Percentiles rank a stretch among this genome's conserved stretches.
phyloP scores from a whole-genome alignment of 53 echinoderm and acorn worm genomes.

The Holothuria scabra region DNA sequence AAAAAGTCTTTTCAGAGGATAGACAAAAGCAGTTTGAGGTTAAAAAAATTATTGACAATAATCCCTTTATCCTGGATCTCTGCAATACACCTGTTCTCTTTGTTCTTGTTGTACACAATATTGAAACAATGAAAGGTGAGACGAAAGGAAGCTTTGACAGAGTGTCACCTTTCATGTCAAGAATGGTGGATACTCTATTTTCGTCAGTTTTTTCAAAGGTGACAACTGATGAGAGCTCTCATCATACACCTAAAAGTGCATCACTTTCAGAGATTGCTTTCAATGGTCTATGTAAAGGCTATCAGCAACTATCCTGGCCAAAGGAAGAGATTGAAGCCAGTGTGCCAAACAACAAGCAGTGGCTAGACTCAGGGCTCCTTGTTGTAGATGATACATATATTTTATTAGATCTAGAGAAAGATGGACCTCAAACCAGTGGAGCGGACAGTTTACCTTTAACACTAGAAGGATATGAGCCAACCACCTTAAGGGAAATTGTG shows the following conservation, averaged over 20 bases:
- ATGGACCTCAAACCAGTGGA: neutral
- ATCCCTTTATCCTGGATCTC: constrained; percentile 9
- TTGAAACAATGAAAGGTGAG: neutral
- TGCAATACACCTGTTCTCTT: neutral
- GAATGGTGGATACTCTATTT: neutral
- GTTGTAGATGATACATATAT: neutral
- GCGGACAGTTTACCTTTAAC: neutral
- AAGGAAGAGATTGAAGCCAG: neutral
- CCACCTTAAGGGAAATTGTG: too few relatives aligned
- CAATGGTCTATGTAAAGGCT: constrained; percentile 15
- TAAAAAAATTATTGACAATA: neutral
- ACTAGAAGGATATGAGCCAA: too few relatives aligned
- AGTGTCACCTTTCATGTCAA: neutral
- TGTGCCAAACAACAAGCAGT: constrained; percentile 2
- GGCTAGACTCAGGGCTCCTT: constrained; percentile 15
- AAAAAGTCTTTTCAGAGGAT: neutral
- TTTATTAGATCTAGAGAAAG: too few relatives aligned
- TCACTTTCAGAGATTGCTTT: constrained; percentile 7
- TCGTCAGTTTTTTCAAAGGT: neutral
- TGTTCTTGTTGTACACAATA: constrained; percentile 2
- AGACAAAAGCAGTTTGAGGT: neutral
- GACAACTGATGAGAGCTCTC: neutral
- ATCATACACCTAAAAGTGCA: neutral
- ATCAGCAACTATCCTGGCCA: constrained; percentile 7
- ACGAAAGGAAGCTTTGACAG: neutral